Evolutionary conservation across 1,140 invertebrate genomes (phyloP).

Genomic region (Chironomus tepperi): DNA sequence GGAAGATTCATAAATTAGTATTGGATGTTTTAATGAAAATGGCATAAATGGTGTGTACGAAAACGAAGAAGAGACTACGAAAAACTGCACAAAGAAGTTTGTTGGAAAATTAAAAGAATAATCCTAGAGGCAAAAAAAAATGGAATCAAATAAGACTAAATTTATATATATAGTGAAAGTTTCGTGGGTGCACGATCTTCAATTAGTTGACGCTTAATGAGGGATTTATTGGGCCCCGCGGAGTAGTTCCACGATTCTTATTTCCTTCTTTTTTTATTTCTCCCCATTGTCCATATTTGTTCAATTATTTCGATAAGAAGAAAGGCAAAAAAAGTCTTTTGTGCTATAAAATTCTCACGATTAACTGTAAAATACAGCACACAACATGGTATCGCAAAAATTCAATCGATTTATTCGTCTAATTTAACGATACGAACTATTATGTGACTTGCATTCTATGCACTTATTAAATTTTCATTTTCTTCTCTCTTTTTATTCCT

Average conservation of each 20-base stretch:
- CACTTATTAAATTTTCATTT: too few species aligned
- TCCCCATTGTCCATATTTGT: slow-evolving; percentile 4
- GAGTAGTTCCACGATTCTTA: not conserved
- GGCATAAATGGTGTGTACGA: too few species aligned
- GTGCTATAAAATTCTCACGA: not conserved
- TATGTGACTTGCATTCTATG: too few species aligned
- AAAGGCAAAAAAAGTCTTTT: not conserved
- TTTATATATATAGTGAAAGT: not conserved
- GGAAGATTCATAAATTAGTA: too few species aligned
- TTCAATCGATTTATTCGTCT: slow-evolving; percentile 2
- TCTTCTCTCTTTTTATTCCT: not conserved
- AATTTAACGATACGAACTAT: not conserved
- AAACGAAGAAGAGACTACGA: too few species aligned
- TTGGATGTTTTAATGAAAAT: too few species aligned
- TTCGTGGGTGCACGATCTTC: slow-evolving; percentile 2
- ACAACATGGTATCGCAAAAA: not conserved
- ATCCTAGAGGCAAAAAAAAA: not conserved
- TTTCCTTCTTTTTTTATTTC: not conserved
- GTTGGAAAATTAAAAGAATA: too few species aligned
- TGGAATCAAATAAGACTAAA: not conserved
- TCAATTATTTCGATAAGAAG: not conserved
- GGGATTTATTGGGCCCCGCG: slow-evolving; percentile 6
- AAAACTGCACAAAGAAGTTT: too few species aligned
- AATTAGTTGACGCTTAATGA: slow-evolving; percentile 20
- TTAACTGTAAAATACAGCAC: not conserved